Evolutionary conservation across 1,140 invertebrate genomes (phyloP).

Genomic region (Mylabris phalerata): DNA sequence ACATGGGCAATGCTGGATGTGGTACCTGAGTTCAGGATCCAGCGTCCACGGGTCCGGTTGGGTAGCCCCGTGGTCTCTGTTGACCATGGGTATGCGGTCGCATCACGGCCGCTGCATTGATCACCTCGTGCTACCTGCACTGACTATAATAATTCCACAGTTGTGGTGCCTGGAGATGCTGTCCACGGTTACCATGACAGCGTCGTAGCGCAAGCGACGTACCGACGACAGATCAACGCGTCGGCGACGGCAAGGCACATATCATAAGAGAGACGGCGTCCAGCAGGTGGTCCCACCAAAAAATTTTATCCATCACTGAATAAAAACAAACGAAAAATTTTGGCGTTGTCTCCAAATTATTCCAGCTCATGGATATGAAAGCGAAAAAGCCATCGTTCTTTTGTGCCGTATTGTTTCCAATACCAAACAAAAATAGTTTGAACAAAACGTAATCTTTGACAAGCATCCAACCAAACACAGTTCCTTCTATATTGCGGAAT

Average conservation of each 20-base stretch:
- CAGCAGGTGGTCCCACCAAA: constrained; percentile 2
- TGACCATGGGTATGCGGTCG: constrained; percentile 25
- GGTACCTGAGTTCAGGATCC: constrained; percentile 70
- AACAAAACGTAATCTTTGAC: constrained; percentile 5
- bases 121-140: constrained; percentile 31
- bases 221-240: constrained; percentile 33
- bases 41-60: constrained; percentile 35
- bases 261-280: constrained; percentile 2
- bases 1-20: constrained; percentile 79
- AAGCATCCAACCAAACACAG: constrained; percentile 11
- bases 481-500: constrained; percentile 20
- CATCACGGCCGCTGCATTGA: constrained; percentile 33
- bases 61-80: constrained; percentile 27
- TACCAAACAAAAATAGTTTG: neutral
- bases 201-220: constrained; percentile 39
- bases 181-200: constrained; percentile 39
- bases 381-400: too few species aligned
- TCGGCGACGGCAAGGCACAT: neutral
- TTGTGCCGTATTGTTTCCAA: neutral
- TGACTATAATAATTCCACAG: constrained; percentile 7
- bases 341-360: too few species aligned
- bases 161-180: constrained; percentile 23
- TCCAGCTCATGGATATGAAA: too few species aligned
- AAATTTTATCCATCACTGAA: too few species aligned
- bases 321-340: too few species aligned